These are phyloP conservation scores for Paratrypauchen microcephalus DNA, from an alignment of 2,797 vertebrate species.

Conservation along the genomic window DNA sequence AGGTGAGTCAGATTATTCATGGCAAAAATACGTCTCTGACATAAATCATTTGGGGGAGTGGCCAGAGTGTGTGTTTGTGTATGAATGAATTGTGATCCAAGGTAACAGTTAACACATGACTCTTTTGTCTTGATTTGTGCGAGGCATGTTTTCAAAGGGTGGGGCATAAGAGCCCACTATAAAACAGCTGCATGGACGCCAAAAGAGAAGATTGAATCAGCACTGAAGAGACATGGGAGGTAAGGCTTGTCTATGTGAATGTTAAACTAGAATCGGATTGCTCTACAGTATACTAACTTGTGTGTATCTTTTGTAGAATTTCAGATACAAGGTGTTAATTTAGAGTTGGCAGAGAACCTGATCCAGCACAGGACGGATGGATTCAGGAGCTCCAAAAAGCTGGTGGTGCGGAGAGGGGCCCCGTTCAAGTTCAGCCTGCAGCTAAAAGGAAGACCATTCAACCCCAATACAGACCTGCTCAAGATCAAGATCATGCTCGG, in stretches of 20 bases:
- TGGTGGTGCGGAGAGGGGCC: slow-evolving; percentile 77
- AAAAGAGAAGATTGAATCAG: background rate
- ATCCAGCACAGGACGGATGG: slow-evolving; percentile 64
- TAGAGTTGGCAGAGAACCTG: slow-evolving; percentile 64
- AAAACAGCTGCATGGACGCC: slow-evolving; percentile 27
- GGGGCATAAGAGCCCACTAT: slow-evolving; percentile 30
- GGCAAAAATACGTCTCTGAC: background rate
- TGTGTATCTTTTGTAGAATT: slow-evolving; percentile 47
- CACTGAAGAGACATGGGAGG: slow-evolving; percentile 61
- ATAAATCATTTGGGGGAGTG: background rate
- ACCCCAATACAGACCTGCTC: slow-evolving; percentile 56
- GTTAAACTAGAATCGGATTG: background rate
- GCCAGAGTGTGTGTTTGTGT: background rate
- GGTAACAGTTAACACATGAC: slow-evolving; percentile 12
- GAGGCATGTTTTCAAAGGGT: slow-evolving; percentile 28
- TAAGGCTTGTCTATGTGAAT: slow-evolving; percentile 40
- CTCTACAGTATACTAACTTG: background rate
- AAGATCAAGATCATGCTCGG: slow-evolving; percentile 64
- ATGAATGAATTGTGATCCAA: background rate
- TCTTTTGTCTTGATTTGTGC: slow-evolving; percentile 4
- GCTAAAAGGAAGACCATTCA: slow-evolving; percentile 52
- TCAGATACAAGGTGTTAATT: slow-evolving; percentile 50
- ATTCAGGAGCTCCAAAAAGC: slow-evolving; percentile 48
- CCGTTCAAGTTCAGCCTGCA: slow-evolving; percentile 62
- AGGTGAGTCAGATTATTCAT: slow-evolving; percentile 31